Conservation (phyloP, 1,140 invertebrate species). For the Adelges cooleyi region DNA sequence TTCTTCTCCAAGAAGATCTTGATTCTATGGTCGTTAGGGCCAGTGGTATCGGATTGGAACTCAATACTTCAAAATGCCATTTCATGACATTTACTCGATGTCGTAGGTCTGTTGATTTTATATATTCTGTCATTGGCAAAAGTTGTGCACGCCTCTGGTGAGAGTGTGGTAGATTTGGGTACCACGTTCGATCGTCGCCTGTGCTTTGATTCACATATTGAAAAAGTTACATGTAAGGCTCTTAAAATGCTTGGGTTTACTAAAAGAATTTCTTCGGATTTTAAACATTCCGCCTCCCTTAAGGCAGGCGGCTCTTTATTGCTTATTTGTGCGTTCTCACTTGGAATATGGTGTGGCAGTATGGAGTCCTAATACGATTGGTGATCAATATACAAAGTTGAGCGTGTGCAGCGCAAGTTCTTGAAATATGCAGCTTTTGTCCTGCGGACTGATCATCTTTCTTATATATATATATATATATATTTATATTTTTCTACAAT, state of each 20-base stretch:
- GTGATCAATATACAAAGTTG: neutral
- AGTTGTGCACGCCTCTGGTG: neutral
- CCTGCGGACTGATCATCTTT: no score
- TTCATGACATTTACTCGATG: neutral
- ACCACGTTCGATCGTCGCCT: neutral
- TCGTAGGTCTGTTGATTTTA: neutral
- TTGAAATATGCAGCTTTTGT: neutral
- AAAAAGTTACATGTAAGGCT: neutral
- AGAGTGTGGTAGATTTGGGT: neutral
- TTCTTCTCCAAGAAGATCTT: neutral
- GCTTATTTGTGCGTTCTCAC: neutral
- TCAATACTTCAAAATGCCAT: neutral
- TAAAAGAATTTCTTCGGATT: neutral
- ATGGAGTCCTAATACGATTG: neutral
- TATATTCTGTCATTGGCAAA: neutral
- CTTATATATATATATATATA: no score
- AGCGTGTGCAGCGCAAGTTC: neutral
- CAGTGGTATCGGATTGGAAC: neutral
- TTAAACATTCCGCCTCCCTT: neutral
- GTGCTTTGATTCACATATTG: neutral
- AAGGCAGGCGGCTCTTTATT: neutral
- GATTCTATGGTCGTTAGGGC: neutral
- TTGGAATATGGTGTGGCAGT: neutral
- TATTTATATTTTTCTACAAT: no score
- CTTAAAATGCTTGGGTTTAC: neutral